phyloP scores from a whole-genome alignment of 2,113 vertebrate species.

The Zapornia atra region DNA sequence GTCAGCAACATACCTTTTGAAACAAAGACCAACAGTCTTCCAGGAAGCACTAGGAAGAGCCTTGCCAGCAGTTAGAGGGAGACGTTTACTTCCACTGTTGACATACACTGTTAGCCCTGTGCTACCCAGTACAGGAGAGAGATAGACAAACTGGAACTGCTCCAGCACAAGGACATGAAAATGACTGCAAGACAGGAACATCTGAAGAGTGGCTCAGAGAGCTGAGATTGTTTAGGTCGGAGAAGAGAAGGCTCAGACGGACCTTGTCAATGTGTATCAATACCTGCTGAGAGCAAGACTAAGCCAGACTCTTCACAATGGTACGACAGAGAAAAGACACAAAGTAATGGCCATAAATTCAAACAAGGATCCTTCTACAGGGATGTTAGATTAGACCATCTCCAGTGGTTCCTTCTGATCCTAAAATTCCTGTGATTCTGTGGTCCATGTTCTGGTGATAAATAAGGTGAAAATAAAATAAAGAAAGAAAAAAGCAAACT shows the following conservation, averaged over 20 bases:
- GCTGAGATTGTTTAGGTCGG: neutral
- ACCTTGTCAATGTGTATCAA: neutral
- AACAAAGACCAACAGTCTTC: neutral
- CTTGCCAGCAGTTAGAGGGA: neutral
- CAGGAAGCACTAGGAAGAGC: neutral
- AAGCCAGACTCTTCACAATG: neutral
- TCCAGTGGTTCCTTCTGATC: neutral
- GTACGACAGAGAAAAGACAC: neutral
- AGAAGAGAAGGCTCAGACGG: neutral
- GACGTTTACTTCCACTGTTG: neutral
- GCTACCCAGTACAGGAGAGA: neutral
- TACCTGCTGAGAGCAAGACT: neutral
- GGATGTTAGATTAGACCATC: neutral
- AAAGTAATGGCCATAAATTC: neutral
- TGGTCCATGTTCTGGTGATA: neutral
- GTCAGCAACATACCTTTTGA: neutral
- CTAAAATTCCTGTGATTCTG: neutral
- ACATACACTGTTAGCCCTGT: accelerated
- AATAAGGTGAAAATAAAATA: neutral
- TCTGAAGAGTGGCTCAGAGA: neutral
- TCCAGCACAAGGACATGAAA: neutral
- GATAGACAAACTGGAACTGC: neutral
- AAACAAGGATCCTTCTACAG: neutral
- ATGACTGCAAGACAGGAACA: neutral
- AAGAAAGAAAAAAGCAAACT: neutral